Conservation (phyloP, 2,888 invertebrate genomes). For the Chaetogeoica ovagalla region DNA sequence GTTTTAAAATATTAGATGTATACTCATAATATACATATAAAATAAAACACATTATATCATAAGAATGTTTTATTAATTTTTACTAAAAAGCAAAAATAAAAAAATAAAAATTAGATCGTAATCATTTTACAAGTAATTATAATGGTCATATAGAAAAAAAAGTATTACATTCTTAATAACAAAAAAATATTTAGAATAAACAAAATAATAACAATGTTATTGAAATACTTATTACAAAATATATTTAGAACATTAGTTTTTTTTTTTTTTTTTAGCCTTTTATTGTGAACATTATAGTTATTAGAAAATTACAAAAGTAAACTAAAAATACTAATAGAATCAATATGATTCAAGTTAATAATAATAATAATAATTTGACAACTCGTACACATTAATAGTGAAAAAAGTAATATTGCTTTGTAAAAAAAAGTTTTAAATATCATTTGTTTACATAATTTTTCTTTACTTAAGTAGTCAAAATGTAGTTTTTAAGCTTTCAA, state of each 20-base stretch:
- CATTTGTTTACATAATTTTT: not conserved
- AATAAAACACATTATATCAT: not conserved
- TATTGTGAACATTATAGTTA: constrained; percentile 32
- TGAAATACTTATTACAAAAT: constrained; percentile 1
- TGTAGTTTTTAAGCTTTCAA: constrained; percentile 30
- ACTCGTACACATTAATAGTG: not conserved
- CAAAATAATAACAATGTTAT: constrained; percentile 2
- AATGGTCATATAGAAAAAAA: constrained; percentile 1
- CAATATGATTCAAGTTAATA: constrained; percentile 33
- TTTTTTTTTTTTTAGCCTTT: too few species aligned
- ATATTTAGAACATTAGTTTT: constrained; percentile 39
- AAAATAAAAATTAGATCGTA: constrained; percentile 30
- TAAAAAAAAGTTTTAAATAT: constrained; percentile 14
- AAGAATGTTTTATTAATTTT: not conserved
- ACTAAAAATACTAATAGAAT: constrained; percentile 25
- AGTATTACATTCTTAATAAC: not conserved
- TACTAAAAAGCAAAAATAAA: constrained; percentile 18
- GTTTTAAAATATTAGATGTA: too few species aligned
- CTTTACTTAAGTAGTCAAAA: constrained; percentile 45
- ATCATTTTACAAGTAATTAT: not conserved
- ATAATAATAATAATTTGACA: constrained; percentile 12
- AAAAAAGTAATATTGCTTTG: constrained; percentile 1
- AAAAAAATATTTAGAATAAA: not conserved
- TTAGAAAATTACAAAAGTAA: constrained; percentile 20
- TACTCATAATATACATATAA: too few species aligned